A percentile compares a stretch with the other conserved stretches of the same genome.
Conservation (phyloP, 2,888 invertebrate species). For the Mythimna lalbum region DNA sequence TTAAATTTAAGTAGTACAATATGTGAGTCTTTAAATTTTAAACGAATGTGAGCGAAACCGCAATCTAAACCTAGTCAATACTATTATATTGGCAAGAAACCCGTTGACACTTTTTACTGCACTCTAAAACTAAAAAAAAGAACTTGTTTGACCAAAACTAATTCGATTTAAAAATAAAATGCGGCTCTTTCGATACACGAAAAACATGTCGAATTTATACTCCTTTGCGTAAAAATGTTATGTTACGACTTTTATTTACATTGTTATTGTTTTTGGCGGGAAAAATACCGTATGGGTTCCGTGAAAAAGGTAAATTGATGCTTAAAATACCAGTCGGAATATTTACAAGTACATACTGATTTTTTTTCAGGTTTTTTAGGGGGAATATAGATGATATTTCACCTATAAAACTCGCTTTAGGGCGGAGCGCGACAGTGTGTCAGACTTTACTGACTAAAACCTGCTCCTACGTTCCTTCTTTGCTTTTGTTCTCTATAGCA, state of each 20-base stretch:
- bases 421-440: no score
- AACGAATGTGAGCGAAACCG: no score
- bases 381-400: no score
- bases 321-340: slow-evolving; percentile 7
- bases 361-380: neutral
- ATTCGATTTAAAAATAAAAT: slow-evolving; percentile 30
- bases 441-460: no score
- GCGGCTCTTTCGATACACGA: slow-evolving; percentile 1
- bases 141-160: slow-evolving; percentile 4
- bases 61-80: neutral
- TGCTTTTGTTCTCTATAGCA: no score
- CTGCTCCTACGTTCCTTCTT: no score
- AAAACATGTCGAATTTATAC: neutral
- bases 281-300: slow-evolving; percentile 20
- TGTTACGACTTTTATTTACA: slow-evolving; percentile 28
- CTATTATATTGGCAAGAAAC: neutral
- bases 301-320: slow-evolving; percentile 4
- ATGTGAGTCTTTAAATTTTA: no score
- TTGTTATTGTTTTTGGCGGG: slow-evolving; percentile 9
- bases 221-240: slow-evolving; percentile 24
- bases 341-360: neutral
- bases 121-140: neutral
- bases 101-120: neutral
- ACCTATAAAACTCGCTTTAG: no score
- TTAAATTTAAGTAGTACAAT: no score